phyloP scores from a whole-genome alignment of 1,140 invertebrate species.

The Drosophila orosa region DNA sequence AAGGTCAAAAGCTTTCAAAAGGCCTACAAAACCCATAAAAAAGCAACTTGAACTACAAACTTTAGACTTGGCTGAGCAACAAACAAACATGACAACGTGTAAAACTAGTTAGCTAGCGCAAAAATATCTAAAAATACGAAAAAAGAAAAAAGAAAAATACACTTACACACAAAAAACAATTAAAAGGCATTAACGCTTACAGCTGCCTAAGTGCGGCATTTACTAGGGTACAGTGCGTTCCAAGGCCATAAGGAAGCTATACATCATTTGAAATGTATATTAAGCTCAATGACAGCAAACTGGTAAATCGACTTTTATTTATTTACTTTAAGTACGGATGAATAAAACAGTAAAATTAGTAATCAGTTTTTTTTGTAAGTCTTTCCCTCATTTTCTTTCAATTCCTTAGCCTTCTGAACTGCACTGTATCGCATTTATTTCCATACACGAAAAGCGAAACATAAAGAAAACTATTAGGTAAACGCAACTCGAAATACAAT shows the following conservation, averaged over 20 bases:
- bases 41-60: conserved; percentile 77
- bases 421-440: conserved; percentile 29
- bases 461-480: conserved; percentile 38
- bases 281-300: neutral
- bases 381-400: neutral
- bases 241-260: conserved; percentile 12
- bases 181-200: conserved; percentile 79
- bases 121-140: conserved; percentile 41
- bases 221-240: conserved; percentile 37
- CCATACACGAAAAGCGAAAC: conserved; percentile 13
- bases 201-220: conserved; percentile 71
- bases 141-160: conserved; percentile 21
- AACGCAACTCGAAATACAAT: conserved; percentile 37
- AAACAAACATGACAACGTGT: conserved; percentile 61
- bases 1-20: conserved; percentile 75
- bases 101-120: conserved; percentile 74
- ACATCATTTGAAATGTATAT: neutral
- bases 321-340: too few relatives aligned
- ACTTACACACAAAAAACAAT: conserved; percentile 53
- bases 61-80: conserved; percentile 69
- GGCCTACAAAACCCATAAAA: conserved; percentile 61
- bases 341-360: too few relatives aligned
- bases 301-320: too few relatives aligned
- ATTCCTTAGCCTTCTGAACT: conserved; percentile 2
- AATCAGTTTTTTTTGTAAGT: too few relatives aligned